Evolutionary conservation across 2,797 vertebrate species (phyloP).

Genomic region (Chiroxiphia lanceolata): DNA sequence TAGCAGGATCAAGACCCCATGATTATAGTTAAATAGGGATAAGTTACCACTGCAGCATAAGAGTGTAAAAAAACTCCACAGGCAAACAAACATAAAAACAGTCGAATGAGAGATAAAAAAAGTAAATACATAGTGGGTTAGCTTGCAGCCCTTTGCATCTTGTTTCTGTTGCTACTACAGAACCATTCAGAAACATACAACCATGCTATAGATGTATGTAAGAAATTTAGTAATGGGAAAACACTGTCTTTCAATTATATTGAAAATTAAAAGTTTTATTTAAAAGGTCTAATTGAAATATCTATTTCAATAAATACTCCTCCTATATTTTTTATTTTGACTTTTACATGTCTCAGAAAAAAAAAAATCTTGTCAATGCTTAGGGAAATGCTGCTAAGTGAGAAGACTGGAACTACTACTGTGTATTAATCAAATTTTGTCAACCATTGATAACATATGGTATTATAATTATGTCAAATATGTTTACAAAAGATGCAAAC

Average conservation of each 20-base stretch:
- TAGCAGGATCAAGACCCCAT: background rate
- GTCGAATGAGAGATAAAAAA: background rate
- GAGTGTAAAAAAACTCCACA: background rate
- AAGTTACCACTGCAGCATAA: background rate
- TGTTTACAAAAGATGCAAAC: slow-evolving; percentile 30
- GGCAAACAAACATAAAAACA: background rate
- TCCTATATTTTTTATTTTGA: background rate
- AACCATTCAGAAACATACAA: background rate
- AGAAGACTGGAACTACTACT: background rate
- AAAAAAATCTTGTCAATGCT: background rate
- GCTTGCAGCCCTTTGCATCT: background rate
- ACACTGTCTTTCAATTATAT: background rate
- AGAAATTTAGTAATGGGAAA: background rate
- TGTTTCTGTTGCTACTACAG: background rate
- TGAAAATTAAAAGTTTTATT: background rate
- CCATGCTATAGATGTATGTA: background rate
- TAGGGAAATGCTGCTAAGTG: background rate
- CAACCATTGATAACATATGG: slow-evolving; percentile 27
- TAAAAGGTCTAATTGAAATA: background rate
- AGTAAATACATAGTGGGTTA: background rate
- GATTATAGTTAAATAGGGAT: background rate
- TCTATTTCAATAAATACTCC: background rate
- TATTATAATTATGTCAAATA: slow-evolving; percentile 41
- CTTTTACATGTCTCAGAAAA: background rate
- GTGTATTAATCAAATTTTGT: slow-evolving; percentile 19